These are phyloP conservation scores for Trachymyrmex cornetzi DNA, from an alignment of 1,140 invertebrate genomes.

Conservation along the genomic window DNA sequence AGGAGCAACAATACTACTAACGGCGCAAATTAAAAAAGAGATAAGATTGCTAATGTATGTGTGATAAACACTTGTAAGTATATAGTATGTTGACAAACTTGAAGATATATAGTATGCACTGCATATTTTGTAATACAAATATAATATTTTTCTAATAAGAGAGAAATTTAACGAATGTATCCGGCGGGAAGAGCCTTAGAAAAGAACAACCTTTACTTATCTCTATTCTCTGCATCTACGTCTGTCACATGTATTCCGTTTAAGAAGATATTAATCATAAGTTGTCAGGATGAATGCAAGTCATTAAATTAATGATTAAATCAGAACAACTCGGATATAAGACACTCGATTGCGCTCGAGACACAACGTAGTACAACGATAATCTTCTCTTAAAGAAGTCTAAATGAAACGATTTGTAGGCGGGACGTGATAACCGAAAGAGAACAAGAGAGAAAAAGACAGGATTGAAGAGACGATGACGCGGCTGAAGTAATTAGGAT, in stretches of 20 bases:
- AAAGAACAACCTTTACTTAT: background rate
- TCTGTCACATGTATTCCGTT: background rate
- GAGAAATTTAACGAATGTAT: background rate
- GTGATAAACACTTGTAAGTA: background rate
- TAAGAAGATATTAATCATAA: background rate
- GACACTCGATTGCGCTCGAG: constrained; percentile 70
- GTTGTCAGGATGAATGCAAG: constrained; percentile 12
- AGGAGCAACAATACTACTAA: background rate
- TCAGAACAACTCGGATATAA: constrained; percentile 54
- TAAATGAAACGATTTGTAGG: constrained; percentile 74
- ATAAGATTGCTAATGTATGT: background rate
- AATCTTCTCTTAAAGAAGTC: constrained; percentile 71
- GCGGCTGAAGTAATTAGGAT: constrained; percentile 10
- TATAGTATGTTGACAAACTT: background rate
- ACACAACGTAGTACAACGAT: constrained; percentile 56
- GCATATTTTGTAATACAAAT: background rate
- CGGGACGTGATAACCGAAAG: constrained; percentile 69
- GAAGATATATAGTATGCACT: background rate
- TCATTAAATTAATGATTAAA: constrained; percentile 24
- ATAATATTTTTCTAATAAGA: background rate
- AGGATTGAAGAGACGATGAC: background rate
- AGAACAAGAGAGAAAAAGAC: constrained; percentile 57
- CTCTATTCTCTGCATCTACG: background rate
- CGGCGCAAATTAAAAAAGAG: background rate
- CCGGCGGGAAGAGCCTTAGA: background rate